These are phyloP conservation scores for Tinea pellionella DNA, from an alignment of 2,888 invertebrate species.

Conservation along the genomic window DNA sequence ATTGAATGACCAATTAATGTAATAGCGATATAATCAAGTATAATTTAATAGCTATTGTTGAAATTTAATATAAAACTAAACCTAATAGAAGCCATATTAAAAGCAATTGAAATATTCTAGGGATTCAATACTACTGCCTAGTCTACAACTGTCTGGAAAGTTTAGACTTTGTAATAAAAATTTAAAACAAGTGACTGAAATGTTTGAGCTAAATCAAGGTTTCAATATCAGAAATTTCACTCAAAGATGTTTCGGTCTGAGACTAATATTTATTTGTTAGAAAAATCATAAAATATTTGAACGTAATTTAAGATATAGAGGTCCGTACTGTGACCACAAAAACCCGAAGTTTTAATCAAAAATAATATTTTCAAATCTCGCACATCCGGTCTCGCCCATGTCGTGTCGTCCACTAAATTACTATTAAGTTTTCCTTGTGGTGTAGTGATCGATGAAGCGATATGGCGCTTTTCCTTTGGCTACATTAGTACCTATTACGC, in stretches of 20 bases:
- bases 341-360: background rate
- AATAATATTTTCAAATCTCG: background rate
- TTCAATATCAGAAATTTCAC: too few relatives aligned
- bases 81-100: background rate
- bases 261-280: too few relatives aligned
- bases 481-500: slow-evolving; percentile 35
- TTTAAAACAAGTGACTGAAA: too few relatives aligned
- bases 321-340: background rate
- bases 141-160: too few relatives aligned
- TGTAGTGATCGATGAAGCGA: slow-evolving; percentile 37
- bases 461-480: slow-evolving; percentile 30
- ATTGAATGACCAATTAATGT: slow-evolving; percentile 5
- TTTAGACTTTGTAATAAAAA: too few relatives aligned
- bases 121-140: too few relatives aligned
- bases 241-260: too few relatives aligned
- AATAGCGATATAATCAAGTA: background rate
- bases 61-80: background rate
- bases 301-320: too few relatives aligned
- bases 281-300: too few relatives aligned
- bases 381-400: background rate
- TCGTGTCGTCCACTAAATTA: background rate
- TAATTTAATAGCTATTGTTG: background rate
- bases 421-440: slow-evolving; percentile 4
- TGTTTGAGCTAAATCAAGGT: too few relatives aligned
- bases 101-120: background rate